phyloP scores from a whole-genome alignment of 2,888 invertebrate genomes.

The Latrodectus elegans region DNA sequence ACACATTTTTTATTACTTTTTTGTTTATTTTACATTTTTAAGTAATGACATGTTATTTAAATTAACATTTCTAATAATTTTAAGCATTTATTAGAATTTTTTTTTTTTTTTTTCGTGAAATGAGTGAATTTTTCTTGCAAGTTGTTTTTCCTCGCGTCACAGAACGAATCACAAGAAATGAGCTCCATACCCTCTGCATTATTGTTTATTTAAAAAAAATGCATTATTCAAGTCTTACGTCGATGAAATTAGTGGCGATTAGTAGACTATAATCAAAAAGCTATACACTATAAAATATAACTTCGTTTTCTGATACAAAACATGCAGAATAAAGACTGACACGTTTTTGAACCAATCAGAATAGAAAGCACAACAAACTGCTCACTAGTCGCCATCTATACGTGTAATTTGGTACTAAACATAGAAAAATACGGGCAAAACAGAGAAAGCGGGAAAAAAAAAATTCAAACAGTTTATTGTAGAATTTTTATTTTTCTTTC shows the following conservation, averaged over 20 bases:
- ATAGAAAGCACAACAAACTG: neutral
- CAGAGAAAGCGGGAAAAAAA: neutral
- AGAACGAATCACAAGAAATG: conserved; percentile 16
- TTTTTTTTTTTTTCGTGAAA: no score
- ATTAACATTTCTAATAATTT: no score
- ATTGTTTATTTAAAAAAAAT: conserved; percentile 4
- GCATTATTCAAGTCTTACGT: neutral
- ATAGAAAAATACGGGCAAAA: neutral
- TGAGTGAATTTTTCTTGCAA: no score
- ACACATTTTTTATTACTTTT: no score
- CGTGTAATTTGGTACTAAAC: neutral
- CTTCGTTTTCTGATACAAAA: neutral
- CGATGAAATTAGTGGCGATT: neutral
- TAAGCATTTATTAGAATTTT: no score
- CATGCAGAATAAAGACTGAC: neutral
- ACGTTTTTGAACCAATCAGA: neutral
- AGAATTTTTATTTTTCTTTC: no score
- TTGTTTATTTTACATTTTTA: no score
- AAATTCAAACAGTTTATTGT: neutral
- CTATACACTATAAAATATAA: neutral
- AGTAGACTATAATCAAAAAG: neutral
- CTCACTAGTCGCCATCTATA: neutral
- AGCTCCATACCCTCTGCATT: neutral
- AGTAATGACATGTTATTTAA: no score
- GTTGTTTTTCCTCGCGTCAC: neutral